Base-by-base conservation (phyloP, 2,888 invertebrate species). In the Heliconius ismenius region DNA sequence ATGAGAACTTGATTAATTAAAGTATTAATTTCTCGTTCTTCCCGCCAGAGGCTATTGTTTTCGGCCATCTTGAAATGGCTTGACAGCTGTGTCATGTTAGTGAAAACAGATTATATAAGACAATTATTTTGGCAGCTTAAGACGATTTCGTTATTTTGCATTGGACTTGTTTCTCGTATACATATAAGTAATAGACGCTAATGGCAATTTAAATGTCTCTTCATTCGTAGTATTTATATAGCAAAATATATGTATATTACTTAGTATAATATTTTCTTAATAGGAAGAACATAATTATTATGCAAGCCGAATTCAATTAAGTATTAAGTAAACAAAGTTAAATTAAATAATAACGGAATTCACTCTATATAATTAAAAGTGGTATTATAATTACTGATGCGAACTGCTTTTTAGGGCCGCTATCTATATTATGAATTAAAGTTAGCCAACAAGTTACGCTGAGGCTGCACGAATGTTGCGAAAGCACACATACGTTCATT, bases 71-170 rank as follows among this genome's bases (percentile, higher is more conserved):
- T 80, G 74, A 60, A 78, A 81, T 75, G 81, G 79, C 82, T 82
- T 85, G 84, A 83, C 84, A 84, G 81, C 79, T 81, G 82, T 83
- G 82, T 74, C 68, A 74, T 79, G 77, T 78, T 82, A 83, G 89
- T 83, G 90, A 90, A 90, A 90, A 89, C 84, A 76, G 81, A 84
- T 91, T 91, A 81, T 86, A 85, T 85, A 89, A 90, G 74, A 76
- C 75, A 82, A 85, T 85, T 75, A 39, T 68, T 58, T 75, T 62
- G 32, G 60, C 28, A 54, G 26, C 32, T 21, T 43, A 68, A 62
- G 28, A 28, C n/a, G 24, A 69, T 74, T 65, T 39, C 26, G 68
- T 18, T 54, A 65, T 39, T 70, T 63, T 39, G 32, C 32, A 0
- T 65, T 72, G 18, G 7, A 24, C 32, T 75, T 39, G 11, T n/a